Conservation (phyloP, 2,113 vertebrate species). For the Lethenteron reissneri region DNA sequence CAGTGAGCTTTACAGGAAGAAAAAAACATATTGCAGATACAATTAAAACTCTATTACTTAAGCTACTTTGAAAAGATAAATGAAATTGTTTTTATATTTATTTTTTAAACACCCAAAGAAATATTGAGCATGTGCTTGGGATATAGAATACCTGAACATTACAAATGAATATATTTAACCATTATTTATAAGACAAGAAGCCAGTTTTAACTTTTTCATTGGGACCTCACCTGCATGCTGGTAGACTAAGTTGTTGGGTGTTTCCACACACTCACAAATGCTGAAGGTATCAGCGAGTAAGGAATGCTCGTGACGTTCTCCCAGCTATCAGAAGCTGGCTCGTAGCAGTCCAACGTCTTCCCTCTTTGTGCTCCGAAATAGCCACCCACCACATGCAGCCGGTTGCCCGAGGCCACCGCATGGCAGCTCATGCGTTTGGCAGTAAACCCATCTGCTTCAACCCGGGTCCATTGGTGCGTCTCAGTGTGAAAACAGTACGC, state of each 20-base stretch:
- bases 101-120: too few species aligned
- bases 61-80: too few species aligned
- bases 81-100: too few species aligned
- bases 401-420: conserved; percentile 40
- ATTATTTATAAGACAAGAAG: too few species aligned
- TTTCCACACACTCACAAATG: conserved; percentile 56
- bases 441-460: conserved; percentile 27
- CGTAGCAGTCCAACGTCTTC: conserved; percentile 51
- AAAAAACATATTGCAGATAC: too few species aligned
- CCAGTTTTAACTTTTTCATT: too few species aligned
- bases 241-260: conserved; percentile 32
- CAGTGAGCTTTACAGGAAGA: too few species aligned
- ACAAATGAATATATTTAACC: too few species aligned
- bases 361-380: conserved; percentile 46
- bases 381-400: conserved; percentile 43
- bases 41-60: too few species aligned
- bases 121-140: too few species aligned
- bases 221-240: background rate
- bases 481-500: conserved; percentile 49
- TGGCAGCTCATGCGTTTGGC: conserved; percentile 46
- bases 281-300: conserved; percentile 47
- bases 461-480: conserved; percentile 50
- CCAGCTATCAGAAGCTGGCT: conserved; percentile 41
- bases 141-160: too few species aligned
- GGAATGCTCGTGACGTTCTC: conserved; percentile 46